These are phyloP conservation scores for Lamellibrachia satsuma DNA, from an alignment of 2,888 invertebrate species.

Conservation along the genomic window DNA sequence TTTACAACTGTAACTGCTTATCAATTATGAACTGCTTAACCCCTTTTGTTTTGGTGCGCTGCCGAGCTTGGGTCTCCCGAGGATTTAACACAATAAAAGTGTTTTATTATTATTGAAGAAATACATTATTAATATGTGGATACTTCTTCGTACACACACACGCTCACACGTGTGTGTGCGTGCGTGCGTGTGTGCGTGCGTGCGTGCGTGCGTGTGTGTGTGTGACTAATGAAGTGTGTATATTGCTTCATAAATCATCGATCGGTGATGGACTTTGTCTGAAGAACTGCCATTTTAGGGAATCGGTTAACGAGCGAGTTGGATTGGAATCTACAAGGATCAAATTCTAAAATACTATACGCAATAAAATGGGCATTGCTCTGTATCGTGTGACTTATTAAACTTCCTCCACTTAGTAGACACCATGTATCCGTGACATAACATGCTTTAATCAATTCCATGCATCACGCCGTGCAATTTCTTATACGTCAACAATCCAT, in stretches of 20 bases:
- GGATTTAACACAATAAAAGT: too few species aligned
- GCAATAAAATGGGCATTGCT: neutral
- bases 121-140: too few species aligned
- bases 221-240: neutral
- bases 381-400: neutral
- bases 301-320: neutral
- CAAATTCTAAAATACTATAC: neutral
- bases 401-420: too few species aligned
- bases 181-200: too few species aligned
- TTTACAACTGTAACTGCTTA: too few species aligned
- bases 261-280: neutral
- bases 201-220: too few species aligned
- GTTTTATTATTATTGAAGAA: too few species aligned
- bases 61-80: too few species aligned
- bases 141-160: too few species aligned
- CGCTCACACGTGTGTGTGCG: neutral
- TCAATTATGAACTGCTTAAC: too few species aligned
- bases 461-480: neutral
- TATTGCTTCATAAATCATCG: neutral
- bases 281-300: neutral
- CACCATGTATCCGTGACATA: neutral
- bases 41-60: too few species aligned
- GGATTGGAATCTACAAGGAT: neutral
- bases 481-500: neutral
- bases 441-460: neutral